Evolutionary conservation across 2,113 vertebrate genomes (phyloP).

Genomic region (Oxyura jamaicensis): DNA sequence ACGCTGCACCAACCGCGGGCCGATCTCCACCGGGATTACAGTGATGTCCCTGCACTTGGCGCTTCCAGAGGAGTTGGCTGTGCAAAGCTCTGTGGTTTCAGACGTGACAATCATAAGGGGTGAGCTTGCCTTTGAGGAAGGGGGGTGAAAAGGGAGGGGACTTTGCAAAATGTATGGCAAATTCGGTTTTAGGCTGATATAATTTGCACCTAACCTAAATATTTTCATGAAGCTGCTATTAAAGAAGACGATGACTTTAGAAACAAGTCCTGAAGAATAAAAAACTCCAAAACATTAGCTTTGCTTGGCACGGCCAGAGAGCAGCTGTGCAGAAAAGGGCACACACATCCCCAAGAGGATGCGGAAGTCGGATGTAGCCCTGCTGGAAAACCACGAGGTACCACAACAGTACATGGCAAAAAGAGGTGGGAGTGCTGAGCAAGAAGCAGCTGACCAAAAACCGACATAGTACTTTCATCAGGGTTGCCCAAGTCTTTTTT

Average conservation of each 20-base stretch:
- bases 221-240: constrained; percentile 19
- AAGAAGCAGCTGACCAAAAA: neutral
- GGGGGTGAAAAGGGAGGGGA: neutral
- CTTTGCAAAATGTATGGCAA: neutral
- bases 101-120: neutral
- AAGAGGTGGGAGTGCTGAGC: neutral
- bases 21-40: neutral
- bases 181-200: neutral
- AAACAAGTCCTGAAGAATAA: neutral
- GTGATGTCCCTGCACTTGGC: neutral
- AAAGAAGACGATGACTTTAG: constrained; percentile 6
- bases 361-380: neutral
- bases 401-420: neutral
- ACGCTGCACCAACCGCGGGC: neutral
- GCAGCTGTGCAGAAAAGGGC: constrained; percentile 18
- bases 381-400: neutral
- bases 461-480: neutral
- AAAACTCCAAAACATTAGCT: constrained; percentile 17
- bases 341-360: neutral
- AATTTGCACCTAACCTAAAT: constrained; percentile 44
- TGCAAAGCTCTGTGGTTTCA: neutral
- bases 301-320: neutral
- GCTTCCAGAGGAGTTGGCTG: neutral
- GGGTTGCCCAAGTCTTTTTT: neutral
- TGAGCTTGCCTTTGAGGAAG: neutral